Base-by-base conservation (phyloP, 2,888 invertebrate species). In the Epsilonema sp. region DNA sequence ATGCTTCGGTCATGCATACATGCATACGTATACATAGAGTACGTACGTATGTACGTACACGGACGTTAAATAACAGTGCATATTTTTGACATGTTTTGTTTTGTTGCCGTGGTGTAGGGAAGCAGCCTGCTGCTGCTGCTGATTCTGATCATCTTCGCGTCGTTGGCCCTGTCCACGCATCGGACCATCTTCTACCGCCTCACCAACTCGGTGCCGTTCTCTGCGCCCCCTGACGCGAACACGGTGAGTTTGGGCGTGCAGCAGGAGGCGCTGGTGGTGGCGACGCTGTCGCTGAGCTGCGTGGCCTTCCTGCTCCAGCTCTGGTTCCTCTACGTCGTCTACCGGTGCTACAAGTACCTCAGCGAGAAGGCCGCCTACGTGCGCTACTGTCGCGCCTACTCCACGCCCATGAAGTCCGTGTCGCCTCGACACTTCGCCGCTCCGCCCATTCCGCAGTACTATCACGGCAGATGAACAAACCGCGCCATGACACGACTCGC, bases 391-490 rank as follows among this genome's bases (percentile, higher is more conserved):
- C 49, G 61, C 16, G 59, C 62, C 23, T 62, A 61, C 49, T 55
- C 56, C 36, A 62, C 59, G n/a, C 62, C 62, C 1, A 56, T 62
- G 57, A 60, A 62, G 46, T 60, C 60, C 8, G 53, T 61, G 16
- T 55, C 31, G 31, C 31, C 31, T 8, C 8, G 31, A 31, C 31
- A 31, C 31, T 8, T 8, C 31, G 31, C 16, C 16, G n/a, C n/a
- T n/a, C n/a, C n/a, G n/a, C 31, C 31, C 31, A 16, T 31, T 13
- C 31, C 31, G 8, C 16, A 8, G 11, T 31, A 31, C 31, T n/a
- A n/a, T n/a, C n/a, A n/a, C n/a, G n/a, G n/a, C n/a, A n/a, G n/a
- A n/a, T n/a, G n/a, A n/a, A n/a, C n/a, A n/a, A n/a, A n/a, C n/a
- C n/a, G n/a, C n/a, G n/a, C n/a, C n/a, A n/a, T n/a, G n/a, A n/a